phyloP scores from a whole-genome alignment of 1,140 invertebrate species.

The Paralvinella palmiformis region DNA sequence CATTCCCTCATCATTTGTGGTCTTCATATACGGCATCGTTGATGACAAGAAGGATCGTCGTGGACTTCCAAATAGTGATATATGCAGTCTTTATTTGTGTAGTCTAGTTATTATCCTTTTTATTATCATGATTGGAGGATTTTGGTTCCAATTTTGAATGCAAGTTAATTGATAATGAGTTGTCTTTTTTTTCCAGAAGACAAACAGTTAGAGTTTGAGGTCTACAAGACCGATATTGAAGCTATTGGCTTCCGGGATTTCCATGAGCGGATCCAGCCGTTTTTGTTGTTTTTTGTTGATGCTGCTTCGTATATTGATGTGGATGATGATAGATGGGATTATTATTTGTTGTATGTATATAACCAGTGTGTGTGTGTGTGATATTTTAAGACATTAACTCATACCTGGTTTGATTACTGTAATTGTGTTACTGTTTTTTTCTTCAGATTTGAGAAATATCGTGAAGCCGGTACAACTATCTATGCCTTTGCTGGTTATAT shows the following conservation, averaged over 20 bases:
- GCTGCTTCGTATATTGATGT: conserved; percentile 79
- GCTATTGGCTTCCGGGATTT: conserved; percentile 70
- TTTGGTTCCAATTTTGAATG: too few relatives aligned
- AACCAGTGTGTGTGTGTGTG: background rate
- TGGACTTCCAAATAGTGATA: too few relatives aligned
- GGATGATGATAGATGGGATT: conserved; percentile 86
- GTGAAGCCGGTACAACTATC: conserved; percentile 55
- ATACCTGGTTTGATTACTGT: background rate
- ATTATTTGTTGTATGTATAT: conserved; percentile 72
- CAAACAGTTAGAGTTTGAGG: conserved; percentile 62
- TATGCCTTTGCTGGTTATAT: conserved; percentile 80
- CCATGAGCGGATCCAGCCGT: conserved; percentile 80
- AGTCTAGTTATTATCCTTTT: too few relatives aligned
- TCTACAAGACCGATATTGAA: conserved; percentile 62
- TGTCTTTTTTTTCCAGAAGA: background rate
- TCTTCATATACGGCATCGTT: too few relatives aligned
- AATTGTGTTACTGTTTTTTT: conserved; percentile 7
- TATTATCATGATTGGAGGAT: too few relatives aligned
- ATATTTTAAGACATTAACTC: background rate
- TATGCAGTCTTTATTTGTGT: too few relatives aligned
- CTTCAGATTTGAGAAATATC: conserved; percentile 75
- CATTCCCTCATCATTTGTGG: too few relatives aligned
- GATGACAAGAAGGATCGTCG: too few relatives aligned
- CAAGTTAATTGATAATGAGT: too few relatives aligned
- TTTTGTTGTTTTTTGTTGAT: conserved; percentile 92